phyloP scores from a whole-genome alignment of 2,888 invertebrate species.

The Amaurobius ferox region DNA sequence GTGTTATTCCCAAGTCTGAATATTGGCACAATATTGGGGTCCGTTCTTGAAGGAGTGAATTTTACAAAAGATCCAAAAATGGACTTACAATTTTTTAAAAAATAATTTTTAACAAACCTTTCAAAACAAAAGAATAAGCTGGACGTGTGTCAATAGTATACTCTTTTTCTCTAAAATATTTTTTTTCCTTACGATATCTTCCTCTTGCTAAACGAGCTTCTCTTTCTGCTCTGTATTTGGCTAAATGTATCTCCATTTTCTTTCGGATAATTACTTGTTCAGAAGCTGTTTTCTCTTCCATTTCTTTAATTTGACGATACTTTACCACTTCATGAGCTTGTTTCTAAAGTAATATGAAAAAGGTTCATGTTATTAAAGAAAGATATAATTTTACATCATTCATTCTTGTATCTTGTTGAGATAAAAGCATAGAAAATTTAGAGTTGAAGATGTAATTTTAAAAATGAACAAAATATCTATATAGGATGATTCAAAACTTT shows the following conservation, averaged over 20 bases:
- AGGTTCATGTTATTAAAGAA: no score
- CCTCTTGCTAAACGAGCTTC: conserved; percentile 80
- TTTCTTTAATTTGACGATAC: conserved; percentile 82
- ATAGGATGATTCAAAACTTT: no score
- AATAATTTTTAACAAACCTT: conserved; percentile 79
- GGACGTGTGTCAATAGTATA: conserved; percentile 77
- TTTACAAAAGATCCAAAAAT: no score
- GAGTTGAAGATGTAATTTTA: no score
- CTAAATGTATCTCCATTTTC: conserved; percentile 83
- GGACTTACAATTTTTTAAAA: not conserved
- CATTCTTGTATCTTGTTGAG: no score
- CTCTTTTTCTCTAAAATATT: conserved; percentile 82
- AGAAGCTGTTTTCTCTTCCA: conserved; percentile 82
- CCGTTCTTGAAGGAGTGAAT: no score
- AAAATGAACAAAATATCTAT: no score
- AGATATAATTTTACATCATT: no score
- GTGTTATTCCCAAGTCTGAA: no score
- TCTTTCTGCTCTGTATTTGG: conserved; percentile 82
- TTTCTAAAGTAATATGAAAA: conserved; percentile 79
- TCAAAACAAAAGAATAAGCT: conserved; percentile 82
- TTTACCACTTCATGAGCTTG: conserved; percentile 83
- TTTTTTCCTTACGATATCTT: conserved; percentile 80
- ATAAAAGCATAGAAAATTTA: no score
- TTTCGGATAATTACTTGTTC: conserved; percentile 82
- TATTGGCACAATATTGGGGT: no score